Base-by-base conservation (phyloP, 1,140 invertebrate genomes). In the Drosophila repletoides region DNA sequence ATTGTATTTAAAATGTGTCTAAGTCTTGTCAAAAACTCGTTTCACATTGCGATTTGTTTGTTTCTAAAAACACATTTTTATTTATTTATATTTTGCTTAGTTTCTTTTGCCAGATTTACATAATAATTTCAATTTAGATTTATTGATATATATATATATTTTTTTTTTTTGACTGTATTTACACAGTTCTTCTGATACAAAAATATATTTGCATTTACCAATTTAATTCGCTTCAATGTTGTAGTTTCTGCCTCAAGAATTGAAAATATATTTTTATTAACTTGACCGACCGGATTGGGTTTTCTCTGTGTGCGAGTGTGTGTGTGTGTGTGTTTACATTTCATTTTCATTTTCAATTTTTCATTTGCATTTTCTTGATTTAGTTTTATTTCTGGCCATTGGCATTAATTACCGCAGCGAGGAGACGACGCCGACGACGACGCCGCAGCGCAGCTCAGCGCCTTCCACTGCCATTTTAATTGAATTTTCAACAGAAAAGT, bases 381-480 rank as follows among this genome's bases (percentile, higher is more conserved):
- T 84, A 73, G 73, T 83, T 71, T 73, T 66, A 51, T 83, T 73
- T 70, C 17, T 49, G 40, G 17, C 55, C 55, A 84, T 84, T 83
- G 66, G 79, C 77, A 83, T 77, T 81, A 83, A 81, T 81, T 76
- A 55, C 48, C n/a, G n/a, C n/a, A n/a, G n/a, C n/a, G n/a, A n/a
- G n/a, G n/a, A n/a, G n/a, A n/a, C n/a, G n/a, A n/a, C n/a, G n/a
- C 6, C 40, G 66, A 41, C 58, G 34, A 51, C 58, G 61, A 58
- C 76, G 64, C 49, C n/a, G n/a, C n/a, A n/a, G n/a, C n/a, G n/a
- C n/a, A n/a, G n/a, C n/a, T n/a, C n/a, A n/a, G n/a, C n/a, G n/a
- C n/a, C n/a, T n/a, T n/a, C n/a, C n/a, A n/a, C n/a, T 72, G 64
- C 68, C 53, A 75, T 45, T 81, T 81, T 83, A 81, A 83, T 83